Evolutionary conservation across 2,888 invertebrate genomes (phyloP).

Genomic region (Diabrotica balteata): DNA sequence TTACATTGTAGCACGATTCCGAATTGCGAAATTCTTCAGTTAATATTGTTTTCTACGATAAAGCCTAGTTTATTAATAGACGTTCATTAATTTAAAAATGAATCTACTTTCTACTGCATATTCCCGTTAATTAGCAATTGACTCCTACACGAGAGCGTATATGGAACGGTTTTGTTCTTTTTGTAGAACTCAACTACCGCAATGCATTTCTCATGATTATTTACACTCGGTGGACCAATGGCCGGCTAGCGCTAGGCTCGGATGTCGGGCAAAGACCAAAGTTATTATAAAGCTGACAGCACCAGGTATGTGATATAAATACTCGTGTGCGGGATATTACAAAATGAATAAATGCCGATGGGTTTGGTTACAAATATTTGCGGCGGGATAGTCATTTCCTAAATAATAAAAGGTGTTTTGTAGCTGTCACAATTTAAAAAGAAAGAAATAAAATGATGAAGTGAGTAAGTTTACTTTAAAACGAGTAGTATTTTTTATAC

Average conservation of each 20-base stretch:
- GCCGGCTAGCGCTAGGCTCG: constrained; percentile 47
- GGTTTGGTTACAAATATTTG: background rate
- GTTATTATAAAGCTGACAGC: constrained; percentile 48
- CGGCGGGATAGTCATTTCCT: too few relatives aligned
- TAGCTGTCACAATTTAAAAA: background rate
- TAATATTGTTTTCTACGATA: constrained; percentile 24
- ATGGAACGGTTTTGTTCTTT: constrained; percentile 43
- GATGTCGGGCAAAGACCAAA: constrained; percentile 46
- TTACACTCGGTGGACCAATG: constrained; percentile 50
- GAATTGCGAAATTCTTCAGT: constrained; percentile 7
- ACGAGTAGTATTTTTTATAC: too few relatives aligned
- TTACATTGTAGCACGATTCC: background rate
- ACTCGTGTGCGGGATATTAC: constrained; percentile 36
- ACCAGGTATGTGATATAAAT: constrained; percentile 42
- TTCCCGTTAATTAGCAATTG: constrained; percentile 54
- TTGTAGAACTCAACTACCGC: constrained; percentile 46
- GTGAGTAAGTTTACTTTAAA: too few relatives aligned
- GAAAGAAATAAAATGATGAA: background rate
- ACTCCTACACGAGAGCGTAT: constrained; percentile 53
- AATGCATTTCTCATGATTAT: constrained; percentile 45
- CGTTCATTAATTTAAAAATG: constrained; percentile 37
- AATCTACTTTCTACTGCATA: constrained; percentile 55
- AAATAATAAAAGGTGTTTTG: too few relatives aligned
- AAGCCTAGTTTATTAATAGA: constrained; percentile 34
- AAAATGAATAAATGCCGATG: constrained; percentile 10